These are phyloP conservation scores for Paraplagusia blochii DNA, from an alignment of 2,113 vertebrate genomes.

Conservation along the genomic window DNA sequence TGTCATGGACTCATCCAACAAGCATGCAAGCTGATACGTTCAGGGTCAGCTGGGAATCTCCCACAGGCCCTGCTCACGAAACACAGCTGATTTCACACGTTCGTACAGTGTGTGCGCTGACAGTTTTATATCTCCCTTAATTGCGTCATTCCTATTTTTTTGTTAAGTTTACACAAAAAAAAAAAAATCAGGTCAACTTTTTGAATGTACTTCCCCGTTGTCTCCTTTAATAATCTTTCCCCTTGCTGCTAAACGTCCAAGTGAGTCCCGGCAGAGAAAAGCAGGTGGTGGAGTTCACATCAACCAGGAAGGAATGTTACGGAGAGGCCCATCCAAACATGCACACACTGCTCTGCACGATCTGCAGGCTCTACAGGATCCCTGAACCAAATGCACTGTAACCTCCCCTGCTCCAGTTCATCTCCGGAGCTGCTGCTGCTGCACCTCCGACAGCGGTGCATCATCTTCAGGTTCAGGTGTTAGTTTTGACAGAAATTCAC, in stretches of 20 bases:
- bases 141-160: too few species aligned
- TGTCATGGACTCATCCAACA: constrained; percentile 52
- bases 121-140: not conserved
- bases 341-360: constrained; percentile 35
- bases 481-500: too few species aligned
- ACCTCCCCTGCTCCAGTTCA: too few species aligned
- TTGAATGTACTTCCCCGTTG: constrained; percentile 1
- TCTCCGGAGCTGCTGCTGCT: too few species aligned
- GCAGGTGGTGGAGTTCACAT: constrained; percentile 52
- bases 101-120: not conserved
- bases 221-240: constrained; percentile 4
- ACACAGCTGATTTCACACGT: constrained; percentile 26
- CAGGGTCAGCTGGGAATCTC: constrained; percentile 25
- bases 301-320: constrained; percentile 51
- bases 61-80: constrained; percentile 17
- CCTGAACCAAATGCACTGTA: constrained; percentile 30
- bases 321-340: constrained; percentile 58
- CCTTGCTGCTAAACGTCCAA: constrained; percentile 10
- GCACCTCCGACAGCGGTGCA: too few species aligned
- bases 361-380: constrained; percentile 28
- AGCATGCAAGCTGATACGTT: constrained; percentile 55
- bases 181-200: too few species aligned
- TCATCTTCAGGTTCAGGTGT: too few species aligned
- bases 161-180: too few species aligned
- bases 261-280: constrained; percentile 27